Conservation (phyloP, 2,888 invertebrate genomes). For the Calameuta pallipes region DNA sequence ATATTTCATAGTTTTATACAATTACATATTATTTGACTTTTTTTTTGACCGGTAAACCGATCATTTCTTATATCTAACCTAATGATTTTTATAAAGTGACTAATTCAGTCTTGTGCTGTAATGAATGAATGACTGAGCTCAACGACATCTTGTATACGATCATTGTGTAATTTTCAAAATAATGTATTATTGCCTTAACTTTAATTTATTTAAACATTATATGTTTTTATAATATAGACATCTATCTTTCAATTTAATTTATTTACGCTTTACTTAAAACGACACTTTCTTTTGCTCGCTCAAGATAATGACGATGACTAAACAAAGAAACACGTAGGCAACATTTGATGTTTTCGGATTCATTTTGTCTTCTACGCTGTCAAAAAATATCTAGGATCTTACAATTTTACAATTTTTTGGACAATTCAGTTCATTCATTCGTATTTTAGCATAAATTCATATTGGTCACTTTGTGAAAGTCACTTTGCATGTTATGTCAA, state of each 20-base stretch:
- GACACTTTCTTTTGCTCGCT: not conserved
- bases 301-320: not conserved
- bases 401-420: not conserved
- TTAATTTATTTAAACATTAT: not conserved
- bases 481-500: not conserved
- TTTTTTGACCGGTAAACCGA: not conserved
- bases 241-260: not conserved
- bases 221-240: not conserved
- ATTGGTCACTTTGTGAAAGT: not conserved
- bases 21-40: not conserved
- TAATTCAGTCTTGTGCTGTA: not conserved
- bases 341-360: not conserved
- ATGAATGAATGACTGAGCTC: not conserved
- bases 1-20: not conserved
- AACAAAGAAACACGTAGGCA: not conserved
- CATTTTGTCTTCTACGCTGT: not conserved
- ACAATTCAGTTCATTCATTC: not conserved
- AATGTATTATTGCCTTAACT: too few relatives aligned
- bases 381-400: not conserved
- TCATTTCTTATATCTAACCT: not conserved
- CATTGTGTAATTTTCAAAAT: too few relatives aligned
- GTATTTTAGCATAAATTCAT: not conserved
- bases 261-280: not conserved
- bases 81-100: not conserved
- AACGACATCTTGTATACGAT: not conserved